Evolutionary conservation across 2,113 vertebrate genomes (phyloP).

Genomic region (Danio rerio): GRCz12tu NC_133199.1:7075501-7076000

Average conservation of each 20-base stretch:
- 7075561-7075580: slow-evolving; percentile 7
- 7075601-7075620: slow-evolving; percentile 26
- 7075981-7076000: too few species aligned
- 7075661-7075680: slow-evolving; percentile 15
- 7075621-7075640: neutral
- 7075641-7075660: slow-evolving; percentile 9
- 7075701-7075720: slow-evolving; percentile 2
- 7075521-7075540: neutral
- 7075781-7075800: slow-evolving; percentile 18
- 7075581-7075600: neutral
- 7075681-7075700: slow-evolving; percentile 13
- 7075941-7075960: too few species aligned
- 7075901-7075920: neutral
- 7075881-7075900: neutral
- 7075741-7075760: neutral
- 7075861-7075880: neutral
- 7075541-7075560: neutral
- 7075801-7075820: slow-evolving; percentile 43
- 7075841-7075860: slow-evolving; percentile 22
- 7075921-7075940: neutral
- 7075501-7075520: slow-evolving; percentile 4
- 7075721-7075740: slow-evolving; percentile 28
- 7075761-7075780: slow-evolving; percentile 14
- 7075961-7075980: too few species aligned
- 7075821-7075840: slow-evolving; percentile 24